These are phyloP conservation scores for Pangasius macronema DNA, from an alignment of 2,797 vertebrate species.

Conservation along the genomic window DNA sequence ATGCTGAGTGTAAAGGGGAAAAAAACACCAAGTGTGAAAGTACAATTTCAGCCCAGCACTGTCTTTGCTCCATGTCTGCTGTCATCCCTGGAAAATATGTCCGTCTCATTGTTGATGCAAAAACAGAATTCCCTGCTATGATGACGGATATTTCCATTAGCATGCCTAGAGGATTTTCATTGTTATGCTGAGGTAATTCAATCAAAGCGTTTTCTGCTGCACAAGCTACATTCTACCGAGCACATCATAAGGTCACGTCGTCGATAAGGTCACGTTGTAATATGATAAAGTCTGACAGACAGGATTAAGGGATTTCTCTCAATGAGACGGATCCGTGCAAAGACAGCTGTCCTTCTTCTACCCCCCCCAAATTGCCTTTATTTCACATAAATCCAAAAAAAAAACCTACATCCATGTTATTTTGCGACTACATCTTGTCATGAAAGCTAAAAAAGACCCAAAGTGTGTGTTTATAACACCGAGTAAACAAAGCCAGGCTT, in stretches of 20 bases:
- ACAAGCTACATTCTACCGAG: not conserved
- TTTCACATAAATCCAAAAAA: not conserved
- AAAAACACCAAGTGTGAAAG: not conserved
- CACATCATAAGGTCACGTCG: not conserved
- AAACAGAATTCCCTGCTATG: not conserved
- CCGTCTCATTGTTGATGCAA: not conserved
- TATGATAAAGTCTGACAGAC: not conserved
- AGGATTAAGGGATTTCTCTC: not conserved
- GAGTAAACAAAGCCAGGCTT: conserved; percentile 32
- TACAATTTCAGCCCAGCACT: not conserved
- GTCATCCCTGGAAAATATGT: not conserved
- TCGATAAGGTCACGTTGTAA: not conserved
- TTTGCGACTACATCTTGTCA: too few relatives aligned
- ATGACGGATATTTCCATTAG: not conserved
- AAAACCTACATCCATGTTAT: too few relatives aligned
- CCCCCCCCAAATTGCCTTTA: not conserved
- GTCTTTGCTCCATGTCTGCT: not conserved
- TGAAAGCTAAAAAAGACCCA: not conserved
- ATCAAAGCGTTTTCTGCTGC: not conserved
- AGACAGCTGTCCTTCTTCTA: not conserved
- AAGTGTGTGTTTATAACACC: not conserved
- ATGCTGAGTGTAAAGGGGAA: not conserved
- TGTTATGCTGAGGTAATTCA: not conserved
- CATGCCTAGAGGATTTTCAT: not conserved
- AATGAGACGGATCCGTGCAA: not conserved